These are phyloP conservation scores for Serrognathus titanus DNA, from an alignment of 2,888 invertebrate species.

Conservation along the genomic window DNA sequence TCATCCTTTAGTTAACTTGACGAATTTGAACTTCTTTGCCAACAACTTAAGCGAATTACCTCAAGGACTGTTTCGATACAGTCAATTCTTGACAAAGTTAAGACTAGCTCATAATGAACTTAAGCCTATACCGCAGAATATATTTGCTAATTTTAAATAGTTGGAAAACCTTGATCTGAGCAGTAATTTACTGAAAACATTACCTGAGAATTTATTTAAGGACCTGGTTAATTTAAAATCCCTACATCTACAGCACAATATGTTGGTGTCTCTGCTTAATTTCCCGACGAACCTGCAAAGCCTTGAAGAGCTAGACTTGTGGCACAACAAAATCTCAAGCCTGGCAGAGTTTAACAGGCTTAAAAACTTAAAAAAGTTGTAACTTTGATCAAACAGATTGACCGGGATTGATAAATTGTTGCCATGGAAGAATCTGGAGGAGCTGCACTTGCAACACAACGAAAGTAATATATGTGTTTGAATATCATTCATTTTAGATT, in stretches of 20 bases:
- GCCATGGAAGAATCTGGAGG: constrained; percentile 8
- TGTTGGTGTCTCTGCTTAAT: constrained; percentile 1
- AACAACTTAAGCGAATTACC: constrained; percentile 3
- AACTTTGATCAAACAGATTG: constrained; percentile 14
- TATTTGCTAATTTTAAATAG: constrained; percentile 3
- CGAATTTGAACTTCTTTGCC: constrained; percentile 45
- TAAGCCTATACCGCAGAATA: neutral
- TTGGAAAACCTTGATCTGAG: constrained; percentile 15
- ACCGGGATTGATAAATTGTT: neutral
- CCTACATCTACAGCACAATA: constrained; percentile 12
- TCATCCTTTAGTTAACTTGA: constrained; percentile 58
- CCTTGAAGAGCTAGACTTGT: neutral
- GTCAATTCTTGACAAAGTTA: neutral
- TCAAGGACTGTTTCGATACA: neutral
- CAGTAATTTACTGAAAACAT: constrained; percentile 9
- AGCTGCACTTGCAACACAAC: constrained; percentile 10
- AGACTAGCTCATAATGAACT: neutral
- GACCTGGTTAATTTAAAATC: constrained; percentile 6
- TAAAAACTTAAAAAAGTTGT: constrained; percentile 5
- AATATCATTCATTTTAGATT: too few species aligned
- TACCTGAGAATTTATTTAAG: constrained; percentile 10
- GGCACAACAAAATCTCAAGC: constrained; percentile 3
- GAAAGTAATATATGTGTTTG: constrained; percentile 4
- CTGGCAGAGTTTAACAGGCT: neutral
- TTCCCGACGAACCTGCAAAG: neutral